Base-by-base conservation (phyloP, 2,113 vertebrate genomes). In the Microcebus griseorufus region DNA sequence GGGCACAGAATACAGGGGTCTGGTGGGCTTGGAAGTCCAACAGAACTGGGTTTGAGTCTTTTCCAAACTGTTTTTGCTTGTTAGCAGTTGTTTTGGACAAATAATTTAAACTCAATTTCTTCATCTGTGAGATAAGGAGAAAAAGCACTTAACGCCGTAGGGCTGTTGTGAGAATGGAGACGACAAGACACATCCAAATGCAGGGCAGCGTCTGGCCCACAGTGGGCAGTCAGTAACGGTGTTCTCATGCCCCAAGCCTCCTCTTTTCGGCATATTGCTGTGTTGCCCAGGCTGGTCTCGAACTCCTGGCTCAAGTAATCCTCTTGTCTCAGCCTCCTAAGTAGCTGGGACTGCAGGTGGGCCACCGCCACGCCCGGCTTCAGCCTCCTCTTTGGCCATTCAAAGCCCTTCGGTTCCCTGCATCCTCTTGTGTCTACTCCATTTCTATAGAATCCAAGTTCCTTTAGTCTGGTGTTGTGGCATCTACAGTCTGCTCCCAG, bases 391-490 rank as follows among this genome's bases (percentile, higher is more conserved):
- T 81, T 42, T 25, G 48, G 20, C 18, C 0, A 32, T 16, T 45
- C 79, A 62, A 22, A 79, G 16, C 51, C 83, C 18, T 64, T 4
- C 23, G 1, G 20, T 11, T 73, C 70, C 23, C n/a, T 42, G 2
- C 0, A 0, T 4, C 53, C n/a, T 48, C 37, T 51, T 1, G 1
- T 39, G 20, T 9, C 5, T 13, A 51, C 72, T 29, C 17, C 2
- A 1, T 17, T 29, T 65, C 72, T n/a, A 4, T 3, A 20, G 25
- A 48, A 45, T 29, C 22, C 88, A 51, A 9, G 32, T 29, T 53
- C 42, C 58, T 16, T 67, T 14, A 48, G 60, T 72, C 72, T 72
- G 62, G 2, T 10, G 48, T 25, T 75, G 9, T 0, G 48, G 9
- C 27, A 18, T 48, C 76, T 1, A 1, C 2, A 25, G 9, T 14